phyloP scores from a whole-genome alignment of 1,140 invertebrate genomes.

The Camponotus floridanus region DNA sequence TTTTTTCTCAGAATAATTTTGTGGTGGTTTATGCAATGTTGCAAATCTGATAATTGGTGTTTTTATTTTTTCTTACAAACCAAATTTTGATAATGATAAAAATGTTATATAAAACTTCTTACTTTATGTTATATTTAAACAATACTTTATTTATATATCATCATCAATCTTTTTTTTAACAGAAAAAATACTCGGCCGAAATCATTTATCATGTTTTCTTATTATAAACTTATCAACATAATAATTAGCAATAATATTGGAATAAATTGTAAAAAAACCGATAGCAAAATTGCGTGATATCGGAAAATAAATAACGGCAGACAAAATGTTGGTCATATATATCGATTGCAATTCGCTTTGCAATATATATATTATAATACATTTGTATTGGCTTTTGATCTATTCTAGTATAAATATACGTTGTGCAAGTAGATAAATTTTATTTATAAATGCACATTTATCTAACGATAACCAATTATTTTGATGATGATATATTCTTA shows the following conservation, averaged over 20 bases:
- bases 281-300: background rate
- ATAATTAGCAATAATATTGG: background rate
- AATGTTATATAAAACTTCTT: background rate
- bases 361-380: background rate
- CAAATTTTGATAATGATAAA: background rate
- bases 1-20: background rate
- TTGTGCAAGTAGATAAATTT: constrained; percentile 2
- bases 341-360: background rate
- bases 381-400: constrained; percentile 12
- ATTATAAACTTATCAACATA: background rate
- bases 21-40: background rate
- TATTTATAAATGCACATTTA: constrained; percentile 5
- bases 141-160: background rate
- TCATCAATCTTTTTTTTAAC: background rate
- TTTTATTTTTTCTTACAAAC: constrained; percentile 2
- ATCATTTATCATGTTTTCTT: background rate
- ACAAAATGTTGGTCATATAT: background rate
- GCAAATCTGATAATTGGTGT: background rate
- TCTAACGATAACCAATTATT: background rate
- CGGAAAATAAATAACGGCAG: too few species aligned
- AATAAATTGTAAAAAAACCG: background rate
- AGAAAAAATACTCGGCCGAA: background rate
- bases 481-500: background rate
- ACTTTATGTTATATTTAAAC: background rate
- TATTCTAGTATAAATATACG: background rate